Conservation (phyloP, 2,113 vertebrate species). For the Aix galericulata region DNA sequence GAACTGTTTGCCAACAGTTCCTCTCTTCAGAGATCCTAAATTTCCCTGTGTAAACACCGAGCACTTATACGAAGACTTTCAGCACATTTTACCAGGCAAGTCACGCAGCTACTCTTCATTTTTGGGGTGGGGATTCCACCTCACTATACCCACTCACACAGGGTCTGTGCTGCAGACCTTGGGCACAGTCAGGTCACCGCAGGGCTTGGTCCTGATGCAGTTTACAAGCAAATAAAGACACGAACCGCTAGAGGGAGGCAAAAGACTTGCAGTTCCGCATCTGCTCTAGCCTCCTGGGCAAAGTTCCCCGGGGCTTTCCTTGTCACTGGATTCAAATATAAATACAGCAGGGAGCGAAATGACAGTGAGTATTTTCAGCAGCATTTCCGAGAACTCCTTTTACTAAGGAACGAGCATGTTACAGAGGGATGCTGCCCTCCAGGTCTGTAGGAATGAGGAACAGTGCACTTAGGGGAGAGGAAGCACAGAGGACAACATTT, state of each 20-base stretch:
- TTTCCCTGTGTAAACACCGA: not conserved
- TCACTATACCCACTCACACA: not conserved
- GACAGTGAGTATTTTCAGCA: not conserved
- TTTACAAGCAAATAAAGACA: not conserved
- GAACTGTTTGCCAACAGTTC: not conserved
- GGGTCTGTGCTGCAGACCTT: not conserved
- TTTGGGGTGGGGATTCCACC: not conserved
- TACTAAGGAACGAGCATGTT: not conserved
- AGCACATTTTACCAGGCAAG: not conserved
- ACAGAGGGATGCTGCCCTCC: not conserved
- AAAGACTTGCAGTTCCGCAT: not conserved
- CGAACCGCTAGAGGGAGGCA: conserved; percentile 63
- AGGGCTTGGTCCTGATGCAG: rapidly evolving
- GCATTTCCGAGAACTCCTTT: not conserved
- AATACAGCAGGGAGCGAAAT: not conserved
- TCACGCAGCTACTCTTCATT: not conserved
- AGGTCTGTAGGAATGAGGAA: not conserved
- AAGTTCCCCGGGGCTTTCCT: not conserved
- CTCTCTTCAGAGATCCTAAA: not conserved
- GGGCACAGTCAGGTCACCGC: not conserved
- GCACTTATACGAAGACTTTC: not conserved
- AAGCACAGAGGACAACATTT: not conserved
- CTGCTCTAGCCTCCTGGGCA: not conserved
- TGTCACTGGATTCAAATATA: not conserved
- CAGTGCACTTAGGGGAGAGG: not conserved